Evolutionary conservation across 2,888 invertebrate species (phyloP).

Genomic region (Neoitamus cyanurus): DNA sequence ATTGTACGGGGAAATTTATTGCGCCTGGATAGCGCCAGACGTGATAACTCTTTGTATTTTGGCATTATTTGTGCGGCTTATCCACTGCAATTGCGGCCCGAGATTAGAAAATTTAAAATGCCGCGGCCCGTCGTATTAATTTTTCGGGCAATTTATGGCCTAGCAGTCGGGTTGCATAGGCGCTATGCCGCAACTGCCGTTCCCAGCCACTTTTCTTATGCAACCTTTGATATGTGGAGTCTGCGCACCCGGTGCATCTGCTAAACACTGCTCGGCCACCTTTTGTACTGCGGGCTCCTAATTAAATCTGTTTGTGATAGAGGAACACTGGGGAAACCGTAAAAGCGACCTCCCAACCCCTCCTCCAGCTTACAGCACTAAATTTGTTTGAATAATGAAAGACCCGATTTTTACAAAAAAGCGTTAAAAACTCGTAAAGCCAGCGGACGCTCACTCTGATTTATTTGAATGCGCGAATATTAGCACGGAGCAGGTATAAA

Average conservation of each 20-base stretch:
- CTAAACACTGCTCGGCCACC: neutral
- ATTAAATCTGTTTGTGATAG: neutral
- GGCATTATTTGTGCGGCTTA: neutral
- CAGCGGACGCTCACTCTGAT: neutral
- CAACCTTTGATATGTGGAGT: neutral
- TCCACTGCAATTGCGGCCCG: neutral
- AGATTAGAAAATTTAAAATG: neutral
- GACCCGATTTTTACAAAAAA: neutral
- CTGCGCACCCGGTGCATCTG: neutral
- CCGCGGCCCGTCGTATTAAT: neutral
- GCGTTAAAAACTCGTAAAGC: neutral
- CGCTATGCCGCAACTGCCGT: neutral
- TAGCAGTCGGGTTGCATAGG: neutral
- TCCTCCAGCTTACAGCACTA: neutral
- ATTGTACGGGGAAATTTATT: neutral
- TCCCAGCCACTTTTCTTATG: neutral
- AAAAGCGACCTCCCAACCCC: neutral
- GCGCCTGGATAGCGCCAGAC: slow-evolving; percentile 6
- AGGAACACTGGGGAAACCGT: neutral
- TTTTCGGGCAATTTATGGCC: neutral
- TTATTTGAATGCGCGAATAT: neutral
- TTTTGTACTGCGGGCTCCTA: neutral
- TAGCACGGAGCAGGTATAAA: neutral
- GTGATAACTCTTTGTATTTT: slow-evolving; percentile 16
- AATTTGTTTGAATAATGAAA: neutral